Conservation (phyloP, 2,888 invertebrate genomes). For the Petrolisthes cinctipes region DNA sequence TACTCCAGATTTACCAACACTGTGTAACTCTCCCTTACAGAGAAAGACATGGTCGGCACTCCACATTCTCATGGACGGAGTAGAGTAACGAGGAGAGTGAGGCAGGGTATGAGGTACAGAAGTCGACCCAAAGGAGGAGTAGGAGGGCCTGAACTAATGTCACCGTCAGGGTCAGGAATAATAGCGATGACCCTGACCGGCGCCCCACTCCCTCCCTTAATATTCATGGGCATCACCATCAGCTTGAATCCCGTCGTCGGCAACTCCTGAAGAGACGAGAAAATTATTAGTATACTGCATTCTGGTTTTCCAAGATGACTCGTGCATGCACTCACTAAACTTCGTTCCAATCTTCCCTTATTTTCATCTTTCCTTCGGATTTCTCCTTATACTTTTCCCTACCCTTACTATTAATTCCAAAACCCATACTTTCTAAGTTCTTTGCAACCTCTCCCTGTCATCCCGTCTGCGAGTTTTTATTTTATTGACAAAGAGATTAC, state of each 20-base stretch:
- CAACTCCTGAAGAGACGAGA: constrained; percentile 29
- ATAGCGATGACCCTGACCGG: constrained; percentile 74
- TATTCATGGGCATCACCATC: constrained; percentile 76
- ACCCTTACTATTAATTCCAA: no score
- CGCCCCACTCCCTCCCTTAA: constrained; percentile 76
- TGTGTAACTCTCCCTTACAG: no score
- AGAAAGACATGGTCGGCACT: no score
- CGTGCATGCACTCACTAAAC: background rate
- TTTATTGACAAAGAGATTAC: no score
- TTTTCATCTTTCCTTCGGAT: no score
- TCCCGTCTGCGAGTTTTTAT: no score
- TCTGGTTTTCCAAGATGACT: background rate
- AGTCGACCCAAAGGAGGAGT: background rate
- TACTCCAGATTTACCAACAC: no score
- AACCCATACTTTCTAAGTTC: no score
- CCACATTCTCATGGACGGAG: background rate
- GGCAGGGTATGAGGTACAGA: background rate
- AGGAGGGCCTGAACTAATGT: background rate
- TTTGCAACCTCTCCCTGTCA: no score
- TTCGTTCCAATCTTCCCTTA: no score
- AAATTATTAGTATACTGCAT: background rate
- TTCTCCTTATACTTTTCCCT: no score
- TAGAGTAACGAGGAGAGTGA: background rate
- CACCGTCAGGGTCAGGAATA: background rate
- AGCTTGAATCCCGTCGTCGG: constrained; percentile 68